A percentile compares a stretch with the other conserved stretches of the same genome.
phyloP scores from a whole-genome alignment of 2,797 vertebrate species.

The Mastacembelus armatus region DNA sequence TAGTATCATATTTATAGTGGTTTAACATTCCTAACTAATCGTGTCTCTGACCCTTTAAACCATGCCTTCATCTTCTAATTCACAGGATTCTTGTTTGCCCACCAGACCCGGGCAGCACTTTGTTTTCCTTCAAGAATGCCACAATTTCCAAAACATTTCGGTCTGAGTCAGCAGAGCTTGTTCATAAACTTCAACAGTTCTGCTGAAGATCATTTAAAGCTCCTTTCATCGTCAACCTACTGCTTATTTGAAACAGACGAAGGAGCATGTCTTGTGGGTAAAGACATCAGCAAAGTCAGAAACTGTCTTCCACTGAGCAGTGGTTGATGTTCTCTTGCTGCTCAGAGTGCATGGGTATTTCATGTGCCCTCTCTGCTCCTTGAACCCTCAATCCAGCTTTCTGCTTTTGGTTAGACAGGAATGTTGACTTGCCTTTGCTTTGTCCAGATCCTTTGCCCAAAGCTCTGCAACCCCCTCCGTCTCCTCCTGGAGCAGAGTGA shows the following conservation, averaged over 20 bases:
- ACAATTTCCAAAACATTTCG: slow-evolving; percentile 72
- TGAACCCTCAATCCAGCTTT: slow-evolving; percentile 70
- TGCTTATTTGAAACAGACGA: neutral
- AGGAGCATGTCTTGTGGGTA: neutral
- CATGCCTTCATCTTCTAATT: slow-evolving; percentile 48
- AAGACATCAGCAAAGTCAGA: neutral
- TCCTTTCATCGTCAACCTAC: slow-evolving; percentile 4
- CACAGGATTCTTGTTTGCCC: slow-evolving; percentile 35
- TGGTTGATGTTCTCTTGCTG: slow-evolving; percentile 34
- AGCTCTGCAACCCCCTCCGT: slow-evolving; percentile 37
- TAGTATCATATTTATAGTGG: neutral
- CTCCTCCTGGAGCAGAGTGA: slow-evolving; percentile 49
- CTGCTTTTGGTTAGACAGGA: slow-evolving; percentile 80
- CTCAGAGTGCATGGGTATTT: slow-evolving; percentile 31
- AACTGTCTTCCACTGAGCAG: neutral
- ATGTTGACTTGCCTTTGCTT: slow-evolving; percentile 71
- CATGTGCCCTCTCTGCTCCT: slow-evolving; percentile 68
- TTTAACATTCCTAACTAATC: slow-evolving; percentile 3
- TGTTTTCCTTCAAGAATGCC: slow-evolving; percentile 69
- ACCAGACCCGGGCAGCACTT: slow-evolving; percentile 56
- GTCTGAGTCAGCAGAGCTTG: slow-evolving; percentile 72
- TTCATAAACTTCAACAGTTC: slow-evolving; percentile 15
- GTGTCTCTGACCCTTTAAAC: slow-evolving; percentile 16
- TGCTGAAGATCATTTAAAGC: slow-evolving; percentile 1
- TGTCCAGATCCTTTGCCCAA: slow-evolving; percentile 66